These are phyloP conservation scores for Hypolimnas misippus DNA, from an alignment of 2,888 invertebrate genomes.

Conservation along the genomic window DNA sequence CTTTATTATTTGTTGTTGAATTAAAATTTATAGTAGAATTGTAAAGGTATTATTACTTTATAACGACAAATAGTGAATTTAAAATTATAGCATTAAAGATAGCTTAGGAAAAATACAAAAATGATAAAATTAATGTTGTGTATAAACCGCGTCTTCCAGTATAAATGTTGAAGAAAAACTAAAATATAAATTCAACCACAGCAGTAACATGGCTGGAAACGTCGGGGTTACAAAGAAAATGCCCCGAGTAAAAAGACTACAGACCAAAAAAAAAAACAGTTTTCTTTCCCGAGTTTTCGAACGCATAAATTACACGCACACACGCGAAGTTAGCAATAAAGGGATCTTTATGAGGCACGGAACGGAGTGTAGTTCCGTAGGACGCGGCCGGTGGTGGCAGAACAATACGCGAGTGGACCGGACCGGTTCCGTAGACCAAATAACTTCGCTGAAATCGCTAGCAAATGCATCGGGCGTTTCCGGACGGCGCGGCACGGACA, in stretches of 20 bases:
- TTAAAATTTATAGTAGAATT: no score
- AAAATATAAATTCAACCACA: conserved; percentile 10
- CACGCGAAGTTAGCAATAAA: conserved; percentile 59
- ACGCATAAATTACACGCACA: conserved; percentile 62
- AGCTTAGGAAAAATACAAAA: background rate
- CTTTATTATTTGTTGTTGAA: background rate
- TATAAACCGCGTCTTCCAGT: background rate
- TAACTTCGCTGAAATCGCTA: conserved; percentile 64
- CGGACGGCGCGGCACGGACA: conserved; percentile 43
- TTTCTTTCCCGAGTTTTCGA: conserved; percentile 49
- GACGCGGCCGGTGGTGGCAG: conserved; percentile 46
- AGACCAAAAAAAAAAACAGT: conserved; percentile 43
- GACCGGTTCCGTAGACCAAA: conserved; percentile 45
- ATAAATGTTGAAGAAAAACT: background rate
- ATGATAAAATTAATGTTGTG: background rate
- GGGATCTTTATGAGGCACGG: conserved; percentile 66
- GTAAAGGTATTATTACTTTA: background rate
- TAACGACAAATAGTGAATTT: background rate
- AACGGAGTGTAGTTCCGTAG: conserved; percentile 59
- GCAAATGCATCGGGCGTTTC: conserved; percentile 67
- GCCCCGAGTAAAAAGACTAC: conserved; percentile 25
- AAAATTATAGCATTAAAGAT: background rate
- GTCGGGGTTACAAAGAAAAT: conserved; percentile 23
- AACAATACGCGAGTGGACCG: conserved; percentile 59
- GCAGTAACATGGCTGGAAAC: conserved; percentile 5